Base-by-base conservation (phyloP, 2,888 invertebrate genomes). In the Perithous albicinctus region DNA sequence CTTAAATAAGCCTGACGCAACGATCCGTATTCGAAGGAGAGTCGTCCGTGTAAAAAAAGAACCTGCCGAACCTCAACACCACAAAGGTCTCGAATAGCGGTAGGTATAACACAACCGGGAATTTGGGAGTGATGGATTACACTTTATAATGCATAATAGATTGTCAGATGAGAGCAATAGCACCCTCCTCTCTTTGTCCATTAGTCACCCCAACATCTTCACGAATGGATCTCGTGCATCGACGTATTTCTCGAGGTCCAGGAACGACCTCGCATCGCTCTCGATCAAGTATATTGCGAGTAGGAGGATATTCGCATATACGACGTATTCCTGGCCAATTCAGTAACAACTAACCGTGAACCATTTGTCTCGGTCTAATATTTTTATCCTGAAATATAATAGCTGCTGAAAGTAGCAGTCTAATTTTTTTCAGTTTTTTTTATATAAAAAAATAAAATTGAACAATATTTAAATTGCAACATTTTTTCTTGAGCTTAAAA, bases 211-310 rank as follows among this genome's bases (percentile, higher is more conserved):
- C 7, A 6, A 35, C n/a, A 38, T 10, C 32, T 10, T 38, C 38
- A 20, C n/a, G 3, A 7, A n/a, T 63, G n/a, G 29, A n/a, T n/a
- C 20, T 23, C n/a, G 26, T n/a, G 32, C 75, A 41, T 32, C n/a
- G 61, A 8, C 61, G 32, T 29, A 35, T n/a, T 48, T 35, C 35
- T 48, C 61, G 43, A 35, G 61, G 32, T 80, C 54, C 61, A 61
- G 73, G 67, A 51, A 41, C 78, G 80, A 74, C 80, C 77, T 75
- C 81, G 76, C 54, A 67, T 64, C 73, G 78, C 41, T 77, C 72
- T 67, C 78, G 83, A 76, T 51, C 77, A 78, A 81, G 67, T 61
- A 72, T 67, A 63, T 26, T 43, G 12, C 41, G 10, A 54, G 54
- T 20, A 15, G 70, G 54, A 54, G 46, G 59, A 41, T 43, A 29